A percentile compares a stretch with the other conserved stretches of the same genome.
phyloP scores from a whole-genome alignment of 2,888 invertebrate species.

The Habroteleia sp. region DNA sequence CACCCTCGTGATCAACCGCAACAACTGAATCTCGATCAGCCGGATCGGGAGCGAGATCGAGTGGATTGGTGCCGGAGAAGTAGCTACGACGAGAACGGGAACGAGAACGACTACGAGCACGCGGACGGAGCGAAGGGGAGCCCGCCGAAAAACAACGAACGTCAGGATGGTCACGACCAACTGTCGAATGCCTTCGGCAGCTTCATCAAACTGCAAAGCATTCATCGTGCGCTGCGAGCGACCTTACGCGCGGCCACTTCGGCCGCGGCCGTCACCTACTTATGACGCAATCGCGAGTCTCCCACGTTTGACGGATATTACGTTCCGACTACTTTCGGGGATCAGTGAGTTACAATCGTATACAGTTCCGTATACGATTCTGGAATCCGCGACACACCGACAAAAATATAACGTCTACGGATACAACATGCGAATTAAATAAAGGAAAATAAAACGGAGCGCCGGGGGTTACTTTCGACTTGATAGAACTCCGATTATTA shows the following conservation, averaged over 20 bases:
- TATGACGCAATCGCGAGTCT: conserved; percentile 65
- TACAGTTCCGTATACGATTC: no score
- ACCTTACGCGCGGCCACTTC: conserved; percentile 70
- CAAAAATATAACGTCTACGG: no score
- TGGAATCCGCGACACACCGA: neutral
- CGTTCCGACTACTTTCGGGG: conserved; percentile 41
- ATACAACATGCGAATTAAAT: no score
- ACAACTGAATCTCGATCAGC: conserved; percentile 48
- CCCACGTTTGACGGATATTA: conserved; percentile 39
- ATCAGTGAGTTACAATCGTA: conserved; percentile 51
- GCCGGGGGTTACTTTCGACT: no score
- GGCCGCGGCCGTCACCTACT: conserved; percentile 71
- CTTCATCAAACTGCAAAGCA: conserved; percentile 70
- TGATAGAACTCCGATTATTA: no score
- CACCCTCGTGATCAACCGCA: conserved; percentile 69
- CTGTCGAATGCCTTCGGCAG: conserved; percentile 65
- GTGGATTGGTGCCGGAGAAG: conserved; percentile 42
- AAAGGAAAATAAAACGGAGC: no score
- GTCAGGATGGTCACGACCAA: conserved; percentile 43
- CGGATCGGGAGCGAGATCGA: conserved; percentile 32
- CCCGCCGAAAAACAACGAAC: conserved; percentile 41
- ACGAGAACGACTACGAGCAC: conserved; percentile 38
- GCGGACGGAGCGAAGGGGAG: conserved; percentile 56
- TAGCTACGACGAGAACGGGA: conserved; percentile 56
- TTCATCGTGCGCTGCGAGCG: conserved; percentile 70